A percentile compares a stretch with the other conserved stretches of the same genome.
These are phyloP conservation scores for Suillia variegata DNA, from an alignment of 2,888 invertebrate species.

Conservation along the genomic window DNA sequence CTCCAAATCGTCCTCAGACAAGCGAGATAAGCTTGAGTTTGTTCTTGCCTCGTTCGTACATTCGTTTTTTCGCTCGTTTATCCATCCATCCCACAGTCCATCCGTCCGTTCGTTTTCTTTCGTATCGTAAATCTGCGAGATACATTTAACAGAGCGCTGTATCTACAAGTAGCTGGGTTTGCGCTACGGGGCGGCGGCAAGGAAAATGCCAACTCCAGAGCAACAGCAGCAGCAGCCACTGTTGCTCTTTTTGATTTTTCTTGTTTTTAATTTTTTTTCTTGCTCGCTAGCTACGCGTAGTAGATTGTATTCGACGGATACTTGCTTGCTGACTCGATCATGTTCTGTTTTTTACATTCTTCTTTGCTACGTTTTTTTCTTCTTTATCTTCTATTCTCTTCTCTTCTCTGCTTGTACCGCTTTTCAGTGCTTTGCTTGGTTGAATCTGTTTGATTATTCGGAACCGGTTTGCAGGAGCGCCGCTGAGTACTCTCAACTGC, in stretches of 20 bases:
- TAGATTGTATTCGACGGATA: too few species aligned
- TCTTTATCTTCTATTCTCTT: neutral
- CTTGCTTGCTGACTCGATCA: neutral
- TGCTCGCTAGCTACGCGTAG: too few species aligned
- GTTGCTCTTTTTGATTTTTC: neutral
- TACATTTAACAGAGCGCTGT: too few species aligned
- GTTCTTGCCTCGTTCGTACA: too few species aligned
- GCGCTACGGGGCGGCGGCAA: too few species aligned
- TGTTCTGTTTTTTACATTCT: neutral
- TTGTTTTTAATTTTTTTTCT: neutral
- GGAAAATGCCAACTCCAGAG: neutral
- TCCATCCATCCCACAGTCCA: too few species aligned
- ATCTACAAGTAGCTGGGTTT: too few species aligned
- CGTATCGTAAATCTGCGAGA: too few species aligned
- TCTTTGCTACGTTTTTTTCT: neutral
- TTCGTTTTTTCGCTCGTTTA: too few species aligned
- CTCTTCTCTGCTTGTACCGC: neutral
- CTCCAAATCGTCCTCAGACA: neutral
- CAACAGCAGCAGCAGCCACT: neutral
- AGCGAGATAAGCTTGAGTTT: neutral
- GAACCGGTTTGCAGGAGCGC: conserved; percentile 2
- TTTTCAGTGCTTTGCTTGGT: neutral
- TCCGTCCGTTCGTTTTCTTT: too few species aligned
- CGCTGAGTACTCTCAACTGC: neutral
- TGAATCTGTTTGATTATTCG: neutral